A percentile compares a stretch with the other conserved stretches of the same genome.
Evolutionary conservation across 2,113 vertebrate species (phyloP).

Genomic region (Sitta europaea): DNA sequence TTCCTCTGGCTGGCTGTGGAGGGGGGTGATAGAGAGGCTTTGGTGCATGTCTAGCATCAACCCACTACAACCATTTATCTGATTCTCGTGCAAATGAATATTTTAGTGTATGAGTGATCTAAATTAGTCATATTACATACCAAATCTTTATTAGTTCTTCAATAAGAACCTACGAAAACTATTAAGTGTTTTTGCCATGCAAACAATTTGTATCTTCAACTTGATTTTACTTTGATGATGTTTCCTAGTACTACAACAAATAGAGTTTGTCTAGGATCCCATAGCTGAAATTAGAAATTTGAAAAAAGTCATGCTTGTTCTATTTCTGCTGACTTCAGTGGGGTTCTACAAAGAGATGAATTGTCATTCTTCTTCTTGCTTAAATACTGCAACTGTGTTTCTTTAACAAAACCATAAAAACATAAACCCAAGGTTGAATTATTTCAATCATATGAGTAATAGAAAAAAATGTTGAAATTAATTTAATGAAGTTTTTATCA

Average conservation of each 20-base stretch:
- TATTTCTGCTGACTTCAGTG: neutral
- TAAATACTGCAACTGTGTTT: neutral
- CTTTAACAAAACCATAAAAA: neutral
- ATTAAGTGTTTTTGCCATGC: neutral
- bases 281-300: neutral
- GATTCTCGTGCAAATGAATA: neutral
- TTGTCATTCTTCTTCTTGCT: neutral
- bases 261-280: neutral
- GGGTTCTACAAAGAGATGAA: neutral
- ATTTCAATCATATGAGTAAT: neutral
- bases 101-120: neutral
- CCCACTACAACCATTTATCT: neutral
- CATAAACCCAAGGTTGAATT: neutral
- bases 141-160: neutral
- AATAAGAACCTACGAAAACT: accelerated
- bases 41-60: neutral
- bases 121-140: neutral
- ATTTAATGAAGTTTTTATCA: neutral
- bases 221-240: neutral
- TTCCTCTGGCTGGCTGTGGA: neutral
- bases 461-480: neutral
- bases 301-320: neutral
- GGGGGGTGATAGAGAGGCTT: neutral
- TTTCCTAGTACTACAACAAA: neutral
- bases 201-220: neutral